These are phyloP conservation scores for Dendrolimus kikuchii DNA, from an alignment of 1,140 invertebrate genomes.

Conservation along the genomic window DNA sequence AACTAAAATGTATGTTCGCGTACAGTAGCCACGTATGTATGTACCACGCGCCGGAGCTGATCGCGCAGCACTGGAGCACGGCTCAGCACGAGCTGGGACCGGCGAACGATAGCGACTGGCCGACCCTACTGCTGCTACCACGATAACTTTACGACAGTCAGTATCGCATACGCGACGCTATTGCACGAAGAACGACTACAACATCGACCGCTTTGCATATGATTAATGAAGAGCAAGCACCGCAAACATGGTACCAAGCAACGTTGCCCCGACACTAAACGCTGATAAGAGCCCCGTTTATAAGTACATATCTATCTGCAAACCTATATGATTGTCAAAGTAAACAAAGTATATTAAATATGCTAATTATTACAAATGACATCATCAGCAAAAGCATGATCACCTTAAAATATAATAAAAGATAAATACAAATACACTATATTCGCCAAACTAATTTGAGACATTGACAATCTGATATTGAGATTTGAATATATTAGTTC, in stretches of 20 bases:
- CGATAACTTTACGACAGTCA: constrained; percentile 30
- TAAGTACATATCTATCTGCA: constrained; percentile 24
- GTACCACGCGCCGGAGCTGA: constrained; percentile 50
- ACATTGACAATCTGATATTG: no score
- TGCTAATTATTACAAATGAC: constrained; percentile 20
- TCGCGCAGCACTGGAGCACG: constrained; percentile 47
- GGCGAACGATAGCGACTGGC: constrained; percentile 58
- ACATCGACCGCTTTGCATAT: constrained; percentile 6
- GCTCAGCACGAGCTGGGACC: constrained; percentile 12
- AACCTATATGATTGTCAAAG: constrained; percentile 11
- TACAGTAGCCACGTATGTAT: constrained; percentile 22
- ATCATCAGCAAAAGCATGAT: not conserved
- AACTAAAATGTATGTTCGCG: constrained; percentile 19
- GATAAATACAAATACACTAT: no score
- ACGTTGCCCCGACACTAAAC: constrained; percentile 21
- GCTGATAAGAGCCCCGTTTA: constrained; percentile 43
- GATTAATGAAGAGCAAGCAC: not conserved
- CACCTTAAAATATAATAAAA: no score
- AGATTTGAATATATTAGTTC: no score
- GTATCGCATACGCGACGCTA: constrained; percentile 23
- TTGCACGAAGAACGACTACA: constrained; percentile 9
- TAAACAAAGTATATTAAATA: constrained; percentile 19
- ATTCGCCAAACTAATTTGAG: no score
- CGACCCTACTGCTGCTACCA: constrained; percentile 56
- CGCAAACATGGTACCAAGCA: constrained; percentile 27